A percentile compares a stretch with the other conserved stretches of the same genome.
Evolutionary conservation across 2,888 invertebrate genomes (phyloP).

Genomic region (Eupithecia subfuscata): DNA sequence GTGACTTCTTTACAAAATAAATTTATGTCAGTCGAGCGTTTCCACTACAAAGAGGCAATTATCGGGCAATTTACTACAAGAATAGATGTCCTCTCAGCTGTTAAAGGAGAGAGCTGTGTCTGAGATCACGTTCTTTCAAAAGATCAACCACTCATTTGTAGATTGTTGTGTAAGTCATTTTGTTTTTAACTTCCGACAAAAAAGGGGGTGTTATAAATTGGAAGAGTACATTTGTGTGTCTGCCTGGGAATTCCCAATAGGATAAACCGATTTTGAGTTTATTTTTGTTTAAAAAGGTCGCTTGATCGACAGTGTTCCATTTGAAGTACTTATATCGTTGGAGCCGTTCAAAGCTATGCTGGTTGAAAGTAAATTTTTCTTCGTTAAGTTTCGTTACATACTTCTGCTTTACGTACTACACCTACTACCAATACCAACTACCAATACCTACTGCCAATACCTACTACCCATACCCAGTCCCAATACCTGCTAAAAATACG

Average conservation of each 20-base stretch:
- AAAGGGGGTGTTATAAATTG: not conserved
- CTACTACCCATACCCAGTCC: too few relatives aligned
- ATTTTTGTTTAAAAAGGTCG: not conserved
- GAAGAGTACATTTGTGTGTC: not conserved
- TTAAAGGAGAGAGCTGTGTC: not conserved
- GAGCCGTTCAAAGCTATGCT: not conserved
- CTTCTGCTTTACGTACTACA: not conserved
- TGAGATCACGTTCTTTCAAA: not conserved
- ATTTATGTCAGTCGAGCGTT: slow-evolving; percentile 10
- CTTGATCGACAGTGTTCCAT: not conserved
- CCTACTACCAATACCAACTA: too few relatives aligned
- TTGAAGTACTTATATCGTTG: not conserved
- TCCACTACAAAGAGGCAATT: slow-evolving; percentile 32
- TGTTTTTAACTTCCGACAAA: not conserved
- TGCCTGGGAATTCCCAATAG: not conserved
- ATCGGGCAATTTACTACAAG: slow-evolving; percentile 13
- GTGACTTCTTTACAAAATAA: not conserved
- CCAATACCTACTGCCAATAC: too few relatives aligned
- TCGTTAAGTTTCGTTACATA: not conserved
- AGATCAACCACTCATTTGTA: not conserved
- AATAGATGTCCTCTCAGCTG: slow-evolving; percentile 15
- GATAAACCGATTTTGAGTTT: not conserved
- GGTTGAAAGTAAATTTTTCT: not conserved
- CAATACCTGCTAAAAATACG: too few relatives aligned
- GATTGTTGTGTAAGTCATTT: not conserved